Evolutionary conservation across 2,888 invertebrate species (phyloP), one percentile per base, ranked within the genome.

Genomic region (Sesia apiformis): DNA sequence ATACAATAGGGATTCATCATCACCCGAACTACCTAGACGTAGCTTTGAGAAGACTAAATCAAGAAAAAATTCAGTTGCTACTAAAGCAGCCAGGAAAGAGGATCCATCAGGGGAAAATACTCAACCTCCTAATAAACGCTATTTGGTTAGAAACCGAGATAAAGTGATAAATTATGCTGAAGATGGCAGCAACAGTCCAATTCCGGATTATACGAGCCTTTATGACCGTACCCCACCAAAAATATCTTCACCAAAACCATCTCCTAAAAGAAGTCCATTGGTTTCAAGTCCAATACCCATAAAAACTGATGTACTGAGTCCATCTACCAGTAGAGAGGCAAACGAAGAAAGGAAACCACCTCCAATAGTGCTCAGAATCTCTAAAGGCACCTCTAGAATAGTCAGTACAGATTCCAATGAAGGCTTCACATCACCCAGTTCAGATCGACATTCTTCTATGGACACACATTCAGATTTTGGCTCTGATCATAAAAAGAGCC

Each of bases 291-390:
- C 86, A 52, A 66, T 77, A 56, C 73, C 81, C 59, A 61, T 75
- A 40, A 90, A 88, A 66, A 58, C 74, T 58, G 90, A 85, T 56
- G 73, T 84, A 39, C 74, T 75, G 52, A 90, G 90, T 65, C 90
- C 90, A 39, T 85, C 84, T 52, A 87, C 87, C 49, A 88, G 86
- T 67, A 89, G 87, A 72, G 88, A 90, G 55, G 65, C 78, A 51
- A 81, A 74, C 76, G 89, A 89, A 57, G 89, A 89, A 63, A 75
- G 84, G 41, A 90, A 90, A 63, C 93, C 94, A 77, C 95, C 96
- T 51, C 96, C 96, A 39, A 97, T 97, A 71, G 96, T 96, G 55
- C 86, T 97, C 61, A 91, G 96, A 84, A 97, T 97, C 91, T 96
- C 96, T 63, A 95, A 96, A 84, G 92, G 92, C 53, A 92, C 92